Base-by-base conservation (phyloP, 1,140 invertebrate species). In the Asobara japonica region DNA sequence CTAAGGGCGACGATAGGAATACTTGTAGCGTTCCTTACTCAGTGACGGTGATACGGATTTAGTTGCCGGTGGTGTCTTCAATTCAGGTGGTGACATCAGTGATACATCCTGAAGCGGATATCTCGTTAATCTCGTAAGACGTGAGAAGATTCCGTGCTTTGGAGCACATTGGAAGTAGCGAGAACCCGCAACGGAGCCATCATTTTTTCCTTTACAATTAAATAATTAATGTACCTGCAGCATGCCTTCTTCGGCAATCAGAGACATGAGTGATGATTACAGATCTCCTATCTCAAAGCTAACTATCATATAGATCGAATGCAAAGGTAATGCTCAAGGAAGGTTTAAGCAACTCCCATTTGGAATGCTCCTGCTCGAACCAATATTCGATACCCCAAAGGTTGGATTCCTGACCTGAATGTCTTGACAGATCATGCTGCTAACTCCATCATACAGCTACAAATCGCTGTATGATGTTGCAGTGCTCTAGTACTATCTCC, bases 131-230 rank as follows among this genome's bases (percentile, higher is more conserved):
- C 96, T 92, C 27, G 94, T 95, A 22, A 98, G 89, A 1, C 96
- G 91, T 30, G 97, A 97, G 86, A 99, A 99, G 25, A 99, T 94
- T 6, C 98, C 98, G 31, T 93, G 92, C 79, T 96, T 96, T 6
- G 95, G 90, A 85, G 97, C 95, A 85, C 97, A 99, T 87, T 98
- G 96, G 84, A 98, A 98, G 84, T 98, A 98, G 30, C 94, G 90
- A 22, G 92, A 91, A 30, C 97, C 97, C 66, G 94, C 93, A 48
- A 99, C 97, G 18, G 96, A 96, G 16, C 98, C 98, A 88, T 99
- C 97, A 85, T 99, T 99, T 90, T 99, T 99, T 45, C 95, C 95
- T 96, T 62, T n/a, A 18, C 18, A 31, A 30, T 62, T 25, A 25
- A 25, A 18, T 27, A 56, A 25, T 56, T 27, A 27, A 56, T 56